These are phyloP conservation scores for Pholis gunnellus DNA, from an alignment of 2,113 vertebrate species.

Conservation along the genomic window DNA sequence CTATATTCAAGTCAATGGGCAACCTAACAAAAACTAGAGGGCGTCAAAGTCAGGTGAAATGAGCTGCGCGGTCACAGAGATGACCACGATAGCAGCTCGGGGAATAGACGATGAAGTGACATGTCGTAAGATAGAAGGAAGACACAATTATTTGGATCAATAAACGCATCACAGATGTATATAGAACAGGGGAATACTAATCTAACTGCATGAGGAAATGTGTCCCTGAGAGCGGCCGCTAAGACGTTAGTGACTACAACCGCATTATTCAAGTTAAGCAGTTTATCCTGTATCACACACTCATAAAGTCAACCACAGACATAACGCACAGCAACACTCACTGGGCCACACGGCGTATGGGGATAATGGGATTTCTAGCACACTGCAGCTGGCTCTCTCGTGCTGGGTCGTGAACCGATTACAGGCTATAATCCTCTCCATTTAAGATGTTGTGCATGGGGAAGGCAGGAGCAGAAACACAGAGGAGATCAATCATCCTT, in stretches of 20 bases:
- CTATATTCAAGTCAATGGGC: slow-evolving; percentile 74
- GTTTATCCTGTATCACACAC: slow-evolving; percentile 68
- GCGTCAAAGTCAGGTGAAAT: slow-evolving; percentile 45
- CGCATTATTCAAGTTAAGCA: slow-evolving; percentile 61
- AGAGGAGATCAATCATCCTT: slow-evolving; percentile 49
- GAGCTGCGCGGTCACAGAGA: slow-evolving; percentile 16
- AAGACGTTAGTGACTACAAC: slow-evolving; percentile 48
- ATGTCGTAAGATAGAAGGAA: slow-evolving; percentile 2
- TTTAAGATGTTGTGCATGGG: slow-evolving; percentile 61
- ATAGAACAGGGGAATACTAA: not conserved
- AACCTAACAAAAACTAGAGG: slow-evolving; percentile 33
- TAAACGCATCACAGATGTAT: slow-evolving; percentile 19
- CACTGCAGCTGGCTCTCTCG: slow-evolving; percentile 64
- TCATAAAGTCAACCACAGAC: slow-evolving; percentile 66
- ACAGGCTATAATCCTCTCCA: slow-evolving; percentile 74
- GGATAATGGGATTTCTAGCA: slow-evolving; percentile 77
- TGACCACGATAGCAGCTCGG: not conserved
- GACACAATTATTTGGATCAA: slow-evolving; percentile 42
- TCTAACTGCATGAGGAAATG: slow-evolving; percentile 5
- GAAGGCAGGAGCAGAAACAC: slow-evolving; percentile 53
- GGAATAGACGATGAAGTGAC: not conserved
- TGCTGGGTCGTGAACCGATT: slow-evolving; percentile 78
- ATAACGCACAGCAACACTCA: slow-evolving; percentile 48
- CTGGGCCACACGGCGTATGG: slow-evolving; percentile 52
- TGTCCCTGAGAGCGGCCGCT: not conserved